These are phyloP conservation scores for Hystrix cristata DNA, from an alignment of 2,113 vertebrate genomes.

Conservation along the genomic window DNA sequence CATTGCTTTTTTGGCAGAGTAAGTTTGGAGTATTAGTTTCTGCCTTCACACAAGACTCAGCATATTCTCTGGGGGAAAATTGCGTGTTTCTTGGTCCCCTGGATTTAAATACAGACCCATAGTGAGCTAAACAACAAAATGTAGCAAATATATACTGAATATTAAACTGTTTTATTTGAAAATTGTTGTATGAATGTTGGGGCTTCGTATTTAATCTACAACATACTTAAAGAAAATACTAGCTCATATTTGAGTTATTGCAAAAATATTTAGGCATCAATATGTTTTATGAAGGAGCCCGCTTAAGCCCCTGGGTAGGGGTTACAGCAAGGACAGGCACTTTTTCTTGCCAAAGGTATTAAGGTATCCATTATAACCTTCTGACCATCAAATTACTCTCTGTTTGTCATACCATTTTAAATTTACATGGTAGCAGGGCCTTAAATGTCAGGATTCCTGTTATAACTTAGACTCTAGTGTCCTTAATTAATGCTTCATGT, in stretches of 20 bases:
- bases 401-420: constrained; percentile 88
- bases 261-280: constrained; percentile 85
- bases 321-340: constrained; percentile 87
- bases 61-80: not conserved
- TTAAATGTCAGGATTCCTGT: constrained; percentile 89
- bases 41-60: not conserved
- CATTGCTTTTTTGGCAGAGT: not conserved
- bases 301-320: constrained; percentile 79
- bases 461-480: constrained; percentile 87
- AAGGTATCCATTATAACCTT: constrained; percentile 87
- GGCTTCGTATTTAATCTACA: constrained; percentile 79
- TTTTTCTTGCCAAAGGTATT: constrained; percentile 87
- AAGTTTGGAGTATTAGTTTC: not conserved
- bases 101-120: not conserved
- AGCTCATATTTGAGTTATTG: constrained; percentile 82
- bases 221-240: constrained; percentile 74
- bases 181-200: constrained; percentile 6
- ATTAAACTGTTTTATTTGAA: constrained; percentile 53
- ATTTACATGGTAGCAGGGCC: constrained; percentile 86
- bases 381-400: constrained; percentile 89
- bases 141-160: not conserved
- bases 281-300: constrained; percentile 84
- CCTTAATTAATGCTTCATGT: constrained; percentile 91
- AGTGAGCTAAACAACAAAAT: not conserved
- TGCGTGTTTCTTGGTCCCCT: not conserved